These are phyloP conservation scores for Semaprochilodus insignis DNA, from an alignment of 2,797 vertebrate species.

Conservation along the genomic window DNA sequence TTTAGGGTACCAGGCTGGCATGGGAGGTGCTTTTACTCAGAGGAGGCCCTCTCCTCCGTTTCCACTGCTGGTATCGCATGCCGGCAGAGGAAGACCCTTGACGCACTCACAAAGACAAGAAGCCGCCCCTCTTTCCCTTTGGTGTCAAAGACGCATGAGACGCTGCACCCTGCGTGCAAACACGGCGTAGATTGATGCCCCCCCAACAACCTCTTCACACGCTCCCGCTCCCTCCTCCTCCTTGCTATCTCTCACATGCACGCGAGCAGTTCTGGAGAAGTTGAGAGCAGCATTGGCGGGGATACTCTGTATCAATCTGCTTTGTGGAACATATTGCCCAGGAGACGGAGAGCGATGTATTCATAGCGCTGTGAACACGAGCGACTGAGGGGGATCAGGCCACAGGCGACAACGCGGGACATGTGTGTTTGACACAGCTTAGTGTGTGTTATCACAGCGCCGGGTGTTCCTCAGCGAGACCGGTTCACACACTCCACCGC, in stretches of 20 bases:
- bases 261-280: conserved; percentile 22
- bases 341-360: conserved; percentile 23
- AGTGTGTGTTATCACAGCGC: conserved; percentile 43
- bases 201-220: neutral
- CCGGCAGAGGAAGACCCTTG: conserved; percentile 68
- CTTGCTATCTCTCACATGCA: conserved; percentile 23
- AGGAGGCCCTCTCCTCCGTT: conserved; percentile 70
- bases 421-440: conserved; percentile 47
- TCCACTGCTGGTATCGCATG: conserved; percentile 73
- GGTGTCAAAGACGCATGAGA: conserved; percentile 53
- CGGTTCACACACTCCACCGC: conserved; percentile 22
- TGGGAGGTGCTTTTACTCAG: conserved; percentile 57
- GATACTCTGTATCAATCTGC: conserved; percentile 23
- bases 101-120: conserved; percentile 65
- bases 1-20: conserved; percentile 60
- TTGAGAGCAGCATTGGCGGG: conserved; percentile 25
- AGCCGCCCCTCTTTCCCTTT: conserved; percentile 52
- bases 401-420: conserved; percentile 21
- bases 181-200: neutral
- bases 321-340: conserved; percentile 22
- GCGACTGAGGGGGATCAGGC: conserved; percentile 38
- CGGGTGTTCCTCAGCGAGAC: conserved; percentile 19
- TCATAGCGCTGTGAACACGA: conserved; percentile 38
- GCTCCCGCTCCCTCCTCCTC: neutral
- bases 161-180: conserved; percentile 36